Percentiles rank a stretch among this genome's conserved stretches.
Evolutionary conservation across 2,113 vertebrate species (phyloP).

Genomic region (Suncus etruscus): DNA sequence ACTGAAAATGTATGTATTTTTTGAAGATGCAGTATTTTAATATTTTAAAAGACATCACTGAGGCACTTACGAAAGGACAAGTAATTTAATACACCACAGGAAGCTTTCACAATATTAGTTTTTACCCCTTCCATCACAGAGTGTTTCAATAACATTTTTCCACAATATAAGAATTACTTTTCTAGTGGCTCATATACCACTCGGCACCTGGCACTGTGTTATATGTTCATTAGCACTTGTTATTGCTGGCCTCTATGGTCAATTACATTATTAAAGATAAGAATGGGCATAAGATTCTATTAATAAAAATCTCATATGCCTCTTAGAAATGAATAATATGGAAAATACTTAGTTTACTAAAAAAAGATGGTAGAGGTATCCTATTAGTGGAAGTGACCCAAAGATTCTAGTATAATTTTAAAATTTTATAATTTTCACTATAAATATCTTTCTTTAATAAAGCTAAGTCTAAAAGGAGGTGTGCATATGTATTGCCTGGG

Average conservation of each 20-base stretch:
- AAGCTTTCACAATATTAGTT: conserved; percentile 18
- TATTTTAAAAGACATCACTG: conserved; percentile 18
- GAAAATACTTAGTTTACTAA: conserved; percentile 12
- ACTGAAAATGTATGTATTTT: background rate
- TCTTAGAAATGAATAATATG: conserved; percentile 18
- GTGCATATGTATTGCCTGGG: no score
- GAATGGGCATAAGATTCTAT: conserved; percentile 53
- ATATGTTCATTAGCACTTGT: conserved; percentile 37
- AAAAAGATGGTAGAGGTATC: background rate
- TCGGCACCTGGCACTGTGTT: conserved; percentile 25
- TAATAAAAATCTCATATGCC: conserved; percentile 33
- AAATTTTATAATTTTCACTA: background rate
- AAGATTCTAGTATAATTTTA: background rate
- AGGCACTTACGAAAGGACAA: conserved; percentile 5
- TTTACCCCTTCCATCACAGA: conserved; percentile 54
- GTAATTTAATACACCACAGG: background rate
- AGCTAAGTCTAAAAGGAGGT: no score
- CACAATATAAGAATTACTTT: conserved; percentile 48
- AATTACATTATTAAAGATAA: conserved; percentile 70
- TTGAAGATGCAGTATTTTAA: conserved; percentile 15
- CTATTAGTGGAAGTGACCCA: background rate
- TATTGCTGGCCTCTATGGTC: background rate
- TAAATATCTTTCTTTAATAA: conserved; percentile 55
- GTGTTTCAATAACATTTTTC: conserved; percentile 32
- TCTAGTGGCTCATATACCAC: background rate